A percentile compares a stretch with the other conserved stretches of the same genome.
Conservation (phyloP, 2,113 vertebrate genomes). For the Arizona elegans region DNA sequence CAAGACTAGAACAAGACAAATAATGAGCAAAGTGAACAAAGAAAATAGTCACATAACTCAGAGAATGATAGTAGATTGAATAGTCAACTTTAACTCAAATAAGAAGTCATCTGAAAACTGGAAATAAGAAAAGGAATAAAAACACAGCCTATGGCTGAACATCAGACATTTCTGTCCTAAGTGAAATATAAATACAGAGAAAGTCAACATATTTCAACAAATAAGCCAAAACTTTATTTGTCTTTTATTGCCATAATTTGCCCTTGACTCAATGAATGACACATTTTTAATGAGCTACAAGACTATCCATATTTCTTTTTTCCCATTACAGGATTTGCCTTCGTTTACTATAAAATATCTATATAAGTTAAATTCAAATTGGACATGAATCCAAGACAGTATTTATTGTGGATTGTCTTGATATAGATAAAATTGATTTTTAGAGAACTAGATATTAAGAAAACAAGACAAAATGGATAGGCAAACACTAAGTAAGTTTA, state of each 20-base stretch:
- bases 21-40: too few relatives aligned
- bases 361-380: constrained; percentile 20
- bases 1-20: neutral
- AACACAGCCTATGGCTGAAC: neutral
- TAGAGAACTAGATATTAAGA: neutral
- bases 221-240: neutral
- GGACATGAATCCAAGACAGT: neutral
- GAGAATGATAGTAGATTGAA: too few relatives aligned
- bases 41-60: too few relatives aligned
- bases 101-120: too few relatives aligned
- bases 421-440: neutral
- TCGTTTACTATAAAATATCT: constrained; percentile 38
- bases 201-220: neutral
- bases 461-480: neutral
- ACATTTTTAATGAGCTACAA: neutral
- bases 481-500: neutral
- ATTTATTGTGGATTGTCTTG: neutral
- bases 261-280: neutral
- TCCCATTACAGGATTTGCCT: constrained; percentile 11
- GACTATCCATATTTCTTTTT: neutral
- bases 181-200: neutral
- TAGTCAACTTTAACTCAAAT: too few relatives aligned
- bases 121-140: neutral
- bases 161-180: neutral
- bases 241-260: neutral